Conservation (phyloP, 2,113 vertebrate genomes). For the Cacatua alba region DNA sequence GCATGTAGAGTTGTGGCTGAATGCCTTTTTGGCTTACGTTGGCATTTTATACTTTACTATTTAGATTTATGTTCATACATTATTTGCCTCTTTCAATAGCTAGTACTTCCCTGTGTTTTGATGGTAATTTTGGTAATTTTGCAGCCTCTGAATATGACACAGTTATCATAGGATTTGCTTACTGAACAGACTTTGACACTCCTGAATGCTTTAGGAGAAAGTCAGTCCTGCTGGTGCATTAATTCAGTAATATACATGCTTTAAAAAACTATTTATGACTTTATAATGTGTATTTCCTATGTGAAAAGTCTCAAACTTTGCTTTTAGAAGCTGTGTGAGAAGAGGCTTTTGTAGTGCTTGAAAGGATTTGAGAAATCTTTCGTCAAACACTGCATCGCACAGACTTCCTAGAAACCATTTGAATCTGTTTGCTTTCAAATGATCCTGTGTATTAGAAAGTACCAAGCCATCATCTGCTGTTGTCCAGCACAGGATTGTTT, state of each 20-base stretch:
- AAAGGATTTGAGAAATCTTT: not conserved
- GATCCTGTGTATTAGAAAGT: not conserved
- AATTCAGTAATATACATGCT: not conserved
- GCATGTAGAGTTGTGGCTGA: not conserved
- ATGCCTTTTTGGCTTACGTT: not conserved
- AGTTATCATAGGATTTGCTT: not conserved
- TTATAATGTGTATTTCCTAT: not conserved
- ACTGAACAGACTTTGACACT: not conserved
- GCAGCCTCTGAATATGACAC: not conserved
- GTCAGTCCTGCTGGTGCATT: not conserved
- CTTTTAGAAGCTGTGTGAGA: not conserved
- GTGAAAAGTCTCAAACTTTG: not conserved
- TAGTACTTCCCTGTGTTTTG: not conserved
- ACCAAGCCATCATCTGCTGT: not conserved
- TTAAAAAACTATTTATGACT: not conserved
- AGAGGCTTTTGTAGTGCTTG: not conserved
- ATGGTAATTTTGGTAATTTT: not conserved
- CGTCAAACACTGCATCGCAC: not conserved
- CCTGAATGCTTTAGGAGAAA: not conserved
- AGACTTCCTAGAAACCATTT: not conserved
- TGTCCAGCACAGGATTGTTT: not conserved
- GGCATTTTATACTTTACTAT: not conserved
- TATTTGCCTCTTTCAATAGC: not conserved
- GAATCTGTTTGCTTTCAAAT: not conserved
- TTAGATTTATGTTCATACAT: not conserved